Evolutionary conservation across 2,113 vertebrate genomes (phyloP).

Genomic region (Pelmatolapia mariae): DNA sequence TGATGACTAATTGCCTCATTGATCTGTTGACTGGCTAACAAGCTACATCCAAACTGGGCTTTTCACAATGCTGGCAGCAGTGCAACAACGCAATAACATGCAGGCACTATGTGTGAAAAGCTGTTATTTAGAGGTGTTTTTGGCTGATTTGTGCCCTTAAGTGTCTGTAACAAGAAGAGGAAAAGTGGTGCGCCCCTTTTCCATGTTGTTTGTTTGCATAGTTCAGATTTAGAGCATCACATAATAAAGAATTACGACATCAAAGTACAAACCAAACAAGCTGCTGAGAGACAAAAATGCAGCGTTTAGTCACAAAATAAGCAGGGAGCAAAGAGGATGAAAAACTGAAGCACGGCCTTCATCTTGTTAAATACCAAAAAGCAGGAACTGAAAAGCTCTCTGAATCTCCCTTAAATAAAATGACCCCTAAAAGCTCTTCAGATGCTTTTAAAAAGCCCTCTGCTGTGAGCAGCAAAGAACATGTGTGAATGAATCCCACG

Average conservation of each 20-base stretch:
- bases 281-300: neutral
- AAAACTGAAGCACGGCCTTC: neutral
- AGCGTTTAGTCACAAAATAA: neutral
- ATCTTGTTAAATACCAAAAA: slow-evolving; percentile 8
- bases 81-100: neutral
- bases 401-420: slow-evolving; percentile 12
- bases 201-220: neutral
- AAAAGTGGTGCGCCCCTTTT: neutral
- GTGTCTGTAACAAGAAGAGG: neutral
- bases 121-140: neutral
- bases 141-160: neutral
- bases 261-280: neutral
- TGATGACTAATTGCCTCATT: neutral
- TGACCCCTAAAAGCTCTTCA: slow-evolving; percentile 17
- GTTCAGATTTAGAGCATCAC: neutral
- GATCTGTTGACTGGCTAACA: neutral
- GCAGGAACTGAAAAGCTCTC: neutral
- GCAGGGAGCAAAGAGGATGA: neutral
- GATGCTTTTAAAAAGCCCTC: neutral
- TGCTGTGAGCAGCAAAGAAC: neutral
- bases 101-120: neutral
- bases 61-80: neutral
- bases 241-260: neutral
- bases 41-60: neutral
- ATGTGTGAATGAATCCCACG: slow-evolving; percentile 28